Evolutionary conservation across 1,140 invertebrate species (phyloP), one percentile per base, ranked within the genome.

Genomic region (Lethrus apterus): DNA sequence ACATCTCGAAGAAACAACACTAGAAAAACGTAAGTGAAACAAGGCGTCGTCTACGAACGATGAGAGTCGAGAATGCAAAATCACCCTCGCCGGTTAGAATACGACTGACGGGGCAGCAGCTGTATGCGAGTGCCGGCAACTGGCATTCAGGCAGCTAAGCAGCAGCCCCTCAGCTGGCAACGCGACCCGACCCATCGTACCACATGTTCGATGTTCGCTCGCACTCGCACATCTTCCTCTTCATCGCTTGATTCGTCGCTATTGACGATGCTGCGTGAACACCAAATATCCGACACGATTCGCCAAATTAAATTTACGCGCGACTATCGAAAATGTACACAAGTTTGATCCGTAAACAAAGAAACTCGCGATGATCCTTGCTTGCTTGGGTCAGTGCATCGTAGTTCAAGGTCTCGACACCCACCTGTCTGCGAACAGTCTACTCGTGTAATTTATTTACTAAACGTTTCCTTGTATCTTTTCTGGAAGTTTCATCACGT

Each of bases 131-230:
- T n/a, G n/a, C n/a, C n/a, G n/a, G n/a, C n/a, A n/a, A n/a, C n/a
- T n/a, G n/a, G n/a, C n/a, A n/a, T n/a, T n/a, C n/a, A n/a, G n/a
- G n/a, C n/a, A n/a, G n/a, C n/a, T n/a, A n/a, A n/a, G n/a, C n/a
- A n/a, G n/a, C n/a, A n/a, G n/a, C n/a, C 32, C 32, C 32, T 34
- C 32, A 34, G 32, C 32, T 34, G 32, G 32, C 19, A 34, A 34
- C 19, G 15, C 32, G 32, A 34, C 15, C 17, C 15, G 9, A 14
- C 19, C 17, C 17, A 14, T 18, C 19, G 15, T 18, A 29, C 32
- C 13, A 34, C 32, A 34, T 34, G 32, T 14, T 34, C 32, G 32
- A 34, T 18, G 32, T 34, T 34, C 32, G 32, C 32, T 34, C 19
- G 32, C 32, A 34, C 32, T 34, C 11, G 32, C 19, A 34, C 32